phyloP scores from a whole-genome alignment of 2,888 invertebrate genomes.

The Pollenia angustigena region DNA sequence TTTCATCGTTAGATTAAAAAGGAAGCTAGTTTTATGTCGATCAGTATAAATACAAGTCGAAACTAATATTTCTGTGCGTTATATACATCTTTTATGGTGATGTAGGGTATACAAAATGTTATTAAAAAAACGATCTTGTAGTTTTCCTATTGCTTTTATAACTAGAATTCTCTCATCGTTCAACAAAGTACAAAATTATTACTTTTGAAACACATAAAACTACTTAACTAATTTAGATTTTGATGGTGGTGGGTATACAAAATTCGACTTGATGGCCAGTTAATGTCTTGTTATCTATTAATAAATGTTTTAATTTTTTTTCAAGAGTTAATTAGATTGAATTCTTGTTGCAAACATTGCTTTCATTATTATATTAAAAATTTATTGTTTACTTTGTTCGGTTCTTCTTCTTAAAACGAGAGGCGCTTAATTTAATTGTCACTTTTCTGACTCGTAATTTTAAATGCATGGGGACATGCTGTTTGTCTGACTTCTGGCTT shows the following conservation, averaged over 20 bases:
- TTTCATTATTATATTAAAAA: constrained; percentile 52
- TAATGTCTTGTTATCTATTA: neutral
- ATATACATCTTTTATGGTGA: no score
- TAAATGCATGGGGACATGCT: constrained; percentile 12
- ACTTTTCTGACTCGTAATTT: constrained; percentile 3
- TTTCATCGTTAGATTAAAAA: no score
- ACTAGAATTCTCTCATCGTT: no score
- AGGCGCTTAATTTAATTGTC: constrained; percentile 64
- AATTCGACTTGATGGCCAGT: neutral
- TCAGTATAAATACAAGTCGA: no score
- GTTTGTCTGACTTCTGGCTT: constrained; percentile 59
- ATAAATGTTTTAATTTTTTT: neutral
- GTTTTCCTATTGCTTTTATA: no score
- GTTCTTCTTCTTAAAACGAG: neutral
- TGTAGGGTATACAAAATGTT: no score
- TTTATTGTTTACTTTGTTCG: constrained; percentile 6
- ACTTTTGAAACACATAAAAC: no score
- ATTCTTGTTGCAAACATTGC: neutral
- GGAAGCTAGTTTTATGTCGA: no score
- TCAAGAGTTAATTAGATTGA: constrained; percentile 31
- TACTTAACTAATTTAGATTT: no score
- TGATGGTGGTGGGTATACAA: neutral
- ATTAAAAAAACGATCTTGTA: no score
- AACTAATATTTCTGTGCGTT: no score
- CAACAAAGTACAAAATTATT: no score